These are phyloP conservation scores for Tringa solitaria DNA, from an alignment of 2,113 vertebrate genomes.

Conservation along the genomic window DNA sequence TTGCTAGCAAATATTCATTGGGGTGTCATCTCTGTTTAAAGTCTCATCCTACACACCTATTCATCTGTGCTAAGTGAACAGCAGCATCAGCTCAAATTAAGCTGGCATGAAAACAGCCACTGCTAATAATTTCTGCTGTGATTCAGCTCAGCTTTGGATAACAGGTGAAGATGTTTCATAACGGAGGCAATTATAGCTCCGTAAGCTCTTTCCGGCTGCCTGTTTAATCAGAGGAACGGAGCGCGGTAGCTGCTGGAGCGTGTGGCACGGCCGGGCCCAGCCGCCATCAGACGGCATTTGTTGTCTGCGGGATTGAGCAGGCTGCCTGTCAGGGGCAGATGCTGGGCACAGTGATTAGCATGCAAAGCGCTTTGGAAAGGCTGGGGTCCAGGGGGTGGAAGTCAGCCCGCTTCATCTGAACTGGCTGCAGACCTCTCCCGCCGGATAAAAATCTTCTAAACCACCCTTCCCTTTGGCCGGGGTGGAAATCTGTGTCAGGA, in stretches of 20 bases:
- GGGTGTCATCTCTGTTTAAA: conserved; percentile 77
- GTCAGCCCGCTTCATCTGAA: conserved; percentile 11
- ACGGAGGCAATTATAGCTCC: conserved; percentile 75
- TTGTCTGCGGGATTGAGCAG: conserved; percentile 54
- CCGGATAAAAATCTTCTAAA: conserved; percentile 29
- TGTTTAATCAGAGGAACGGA: conserved; percentile 56
- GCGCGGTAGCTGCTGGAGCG: neutral
- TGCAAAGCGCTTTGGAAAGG: conserved; percentile 28
- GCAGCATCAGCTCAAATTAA: conserved; percentile 78
- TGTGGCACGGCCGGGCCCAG: neutral
- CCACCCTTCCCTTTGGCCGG: neutral
- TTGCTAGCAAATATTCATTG: conserved; percentile 73
- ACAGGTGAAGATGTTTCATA: conserved; percentile 84
- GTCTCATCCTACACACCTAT: conserved; percentile 72
- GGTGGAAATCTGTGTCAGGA: neutral
- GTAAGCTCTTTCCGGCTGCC: conserved; percentile 61
- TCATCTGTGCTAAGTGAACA: conserved; percentile 77
- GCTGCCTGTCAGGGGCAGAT: conserved; percentile 64
- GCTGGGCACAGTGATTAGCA: conserved; percentile 53
- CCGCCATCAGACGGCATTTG: conserved; percentile 13
- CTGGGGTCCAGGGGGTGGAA: conserved; percentile 1
- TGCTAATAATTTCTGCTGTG: conserved; percentile 80
- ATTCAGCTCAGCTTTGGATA: conserved; percentile 77
- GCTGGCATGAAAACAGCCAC: conserved; percentile 77
- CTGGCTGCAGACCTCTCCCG: conserved; percentile 29